A percentile compares a stretch with the other conserved stretches of the same genome.
These are phyloP conservation scores for Calephelis perditalis DNA, from an alignment of 2,888 invertebrate genomes.

Conservation along the genomic window DNA sequence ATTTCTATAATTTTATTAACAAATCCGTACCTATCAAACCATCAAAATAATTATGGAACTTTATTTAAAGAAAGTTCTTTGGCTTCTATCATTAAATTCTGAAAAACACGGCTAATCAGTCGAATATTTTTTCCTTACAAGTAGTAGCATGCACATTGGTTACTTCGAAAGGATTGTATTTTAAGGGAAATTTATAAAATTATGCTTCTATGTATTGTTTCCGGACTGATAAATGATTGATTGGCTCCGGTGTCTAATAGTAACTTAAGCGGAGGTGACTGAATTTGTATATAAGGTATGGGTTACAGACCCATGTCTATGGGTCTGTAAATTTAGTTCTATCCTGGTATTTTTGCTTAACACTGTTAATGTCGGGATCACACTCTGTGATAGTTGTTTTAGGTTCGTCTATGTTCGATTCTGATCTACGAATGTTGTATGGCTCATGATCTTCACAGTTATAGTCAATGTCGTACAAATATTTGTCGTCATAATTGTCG, in stretches of 20 bases:
- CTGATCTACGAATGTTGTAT: background rate
- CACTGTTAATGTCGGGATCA: background rate
- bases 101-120: constrained; percentile 30
- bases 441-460: background rate
- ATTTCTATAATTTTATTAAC: constrained; percentile 11
- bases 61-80: too few species aligned
- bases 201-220: constrained; percentile 19
- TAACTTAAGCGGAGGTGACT: constrained; percentile 24
- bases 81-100: constrained; percentile 23
- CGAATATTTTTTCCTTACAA: constrained; percentile 31
- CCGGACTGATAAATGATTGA: constrained; percentile 20
- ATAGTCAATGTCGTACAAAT: background rate
- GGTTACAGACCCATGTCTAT: constrained; percentile 4
- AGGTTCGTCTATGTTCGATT: background rate
- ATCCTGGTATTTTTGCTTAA: constrained; percentile 21
- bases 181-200: constrained; percentile 20
- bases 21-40: constrained; percentile 28
- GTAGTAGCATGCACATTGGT: constrained; percentile 32
- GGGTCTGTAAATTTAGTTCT: constrained; percentile 26
- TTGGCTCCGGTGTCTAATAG: background rate
- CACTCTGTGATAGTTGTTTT: constrained; percentile 1
- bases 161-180: constrained; percentile 34
- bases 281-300: constrained; percentile 22
- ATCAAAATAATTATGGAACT: background rate
- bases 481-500: constrained; percentile 13